Percentiles rank a stretch among this genome's conserved stretches.
phyloP scores from a whole-genome alignment of 2,797 vertebrate species.

The Melanotaenia pygmaea region DNA sequence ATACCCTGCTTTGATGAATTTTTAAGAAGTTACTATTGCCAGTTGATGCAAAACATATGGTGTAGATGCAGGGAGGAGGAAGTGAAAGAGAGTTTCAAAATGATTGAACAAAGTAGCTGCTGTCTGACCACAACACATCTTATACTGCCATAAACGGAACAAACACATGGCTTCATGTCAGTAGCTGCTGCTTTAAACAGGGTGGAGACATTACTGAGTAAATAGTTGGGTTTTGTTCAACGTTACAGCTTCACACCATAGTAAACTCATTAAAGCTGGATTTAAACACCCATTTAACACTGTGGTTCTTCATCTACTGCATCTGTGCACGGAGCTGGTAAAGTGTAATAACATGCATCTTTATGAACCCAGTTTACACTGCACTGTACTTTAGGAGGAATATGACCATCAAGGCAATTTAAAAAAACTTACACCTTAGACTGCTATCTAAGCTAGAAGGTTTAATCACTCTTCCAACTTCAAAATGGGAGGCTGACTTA shows the following conservation, averaged over 20 bases:
- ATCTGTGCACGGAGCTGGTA: no score
- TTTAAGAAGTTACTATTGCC: slow-evolving; percentile 1
- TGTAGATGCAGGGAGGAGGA: slow-evolving; percentile 37
- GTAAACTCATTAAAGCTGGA: slow-evolving; percentile 1
- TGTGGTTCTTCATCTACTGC: not conserved
- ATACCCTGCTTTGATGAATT: not conserved
- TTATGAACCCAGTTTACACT: no score
- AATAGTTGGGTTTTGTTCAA: not conserved
- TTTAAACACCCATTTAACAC: not conserved
- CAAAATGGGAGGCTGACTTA: no score
- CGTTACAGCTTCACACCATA: slow-evolving; percentile 10
- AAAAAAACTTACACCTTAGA: no score
- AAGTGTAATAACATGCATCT: no score
- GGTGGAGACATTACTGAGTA: not conserved
- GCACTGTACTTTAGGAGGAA: no score
- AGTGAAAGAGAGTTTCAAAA: slow-evolving; percentile 45
- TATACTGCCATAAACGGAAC: slow-evolving; percentile 11
- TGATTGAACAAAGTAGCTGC: slow-evolving; percentile 21
- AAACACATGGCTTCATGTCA: not conserved
- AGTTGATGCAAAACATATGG: slow-evolving; percentile 11
- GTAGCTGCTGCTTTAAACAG: slow-evolving; percentile 18
- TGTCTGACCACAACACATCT: slow-evolving; percentile 26
- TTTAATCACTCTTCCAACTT: no score
- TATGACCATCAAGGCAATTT: no score
- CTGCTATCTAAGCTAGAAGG: no score